Percentiles rank a stretch among this genome's conserved stretches.
Conservation (phyloP, 2,797 vertebrate genomes). For the Rallus crepitans region DNA sequence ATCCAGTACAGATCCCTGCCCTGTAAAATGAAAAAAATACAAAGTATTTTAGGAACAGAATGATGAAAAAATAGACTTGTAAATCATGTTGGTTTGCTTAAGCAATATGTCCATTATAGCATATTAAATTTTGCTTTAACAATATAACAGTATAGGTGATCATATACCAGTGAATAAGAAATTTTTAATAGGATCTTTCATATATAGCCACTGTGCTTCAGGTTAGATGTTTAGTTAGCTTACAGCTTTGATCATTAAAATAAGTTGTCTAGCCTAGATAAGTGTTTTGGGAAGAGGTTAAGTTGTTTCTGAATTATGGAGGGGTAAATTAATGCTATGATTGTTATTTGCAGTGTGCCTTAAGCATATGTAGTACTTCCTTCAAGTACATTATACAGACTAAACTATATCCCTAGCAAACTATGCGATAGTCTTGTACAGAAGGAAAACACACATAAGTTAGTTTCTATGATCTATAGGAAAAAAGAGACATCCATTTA, state of each 20-base stretch:
- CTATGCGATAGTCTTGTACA: background rate
- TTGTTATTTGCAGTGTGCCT: background rate
- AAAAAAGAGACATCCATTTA: accelerated
- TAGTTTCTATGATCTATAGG: background rate
- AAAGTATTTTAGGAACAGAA: background rate
- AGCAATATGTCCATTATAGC: background rate
- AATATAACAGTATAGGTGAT: background rate
- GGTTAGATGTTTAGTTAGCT: background rate
- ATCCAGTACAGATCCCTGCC: background rate
- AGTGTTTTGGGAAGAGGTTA: background rate
- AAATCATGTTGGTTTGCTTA: background rate
- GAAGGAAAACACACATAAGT: background rate
- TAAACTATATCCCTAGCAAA: background rate
- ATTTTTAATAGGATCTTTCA: background rate
- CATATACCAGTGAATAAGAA: background rate
- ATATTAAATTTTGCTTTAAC: background rate
- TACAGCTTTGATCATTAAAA: background rate
- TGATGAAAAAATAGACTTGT: background rate
- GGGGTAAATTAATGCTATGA: background rate
- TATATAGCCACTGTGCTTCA: background rate
- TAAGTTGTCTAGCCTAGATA: background rate
- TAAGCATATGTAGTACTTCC: background rate
- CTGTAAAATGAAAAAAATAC: background rate
- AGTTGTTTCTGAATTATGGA: background rate
- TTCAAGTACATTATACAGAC: background rate